These are phyloP conservation scores for Morone saxatilis DNA, from an alignment of 2,113 vertebrate species.

Conservation along the genomic window DNA sequence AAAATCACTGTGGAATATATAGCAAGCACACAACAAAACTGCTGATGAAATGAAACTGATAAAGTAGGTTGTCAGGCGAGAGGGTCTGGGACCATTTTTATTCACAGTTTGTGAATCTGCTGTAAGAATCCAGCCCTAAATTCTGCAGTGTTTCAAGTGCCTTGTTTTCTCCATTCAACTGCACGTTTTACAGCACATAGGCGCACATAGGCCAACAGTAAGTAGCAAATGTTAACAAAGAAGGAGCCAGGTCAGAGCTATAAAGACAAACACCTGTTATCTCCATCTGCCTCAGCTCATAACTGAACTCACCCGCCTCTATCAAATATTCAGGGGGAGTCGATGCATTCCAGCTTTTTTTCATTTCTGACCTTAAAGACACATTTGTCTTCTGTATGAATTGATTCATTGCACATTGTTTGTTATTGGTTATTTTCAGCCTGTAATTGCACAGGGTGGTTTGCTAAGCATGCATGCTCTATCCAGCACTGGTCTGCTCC, in stretches of 20 bases:
- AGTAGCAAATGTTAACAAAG: slow-evolving; percentile 2
- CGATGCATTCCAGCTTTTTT: neutral
- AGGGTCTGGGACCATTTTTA: neutral
- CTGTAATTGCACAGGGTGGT: slow-evolving; percentile 31
- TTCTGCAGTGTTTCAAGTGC: neutral
- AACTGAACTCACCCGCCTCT: slow-evolving; percentile 14
- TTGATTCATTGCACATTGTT: slow-evolving; percentile 25
- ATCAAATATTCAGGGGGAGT: slow-evolving; percentile 31
- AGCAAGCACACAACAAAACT: too few species aligned
- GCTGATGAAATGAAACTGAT: too few species aligned
- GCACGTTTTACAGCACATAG: neutral
- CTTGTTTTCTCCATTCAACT: neutral
- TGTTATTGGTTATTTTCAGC: neutral
- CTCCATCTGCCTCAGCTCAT: slow-evolving; percentile 17
- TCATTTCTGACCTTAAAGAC: neutral
- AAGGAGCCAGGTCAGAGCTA: slow-evolving; percentile 9
- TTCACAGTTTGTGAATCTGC: neutral
- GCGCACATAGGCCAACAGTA: neutral
- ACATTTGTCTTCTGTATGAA: slow-evolving; percentile 20
- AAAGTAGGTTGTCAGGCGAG: too few species aligned
- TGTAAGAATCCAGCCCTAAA: neutral
- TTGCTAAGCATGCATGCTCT: neutral
- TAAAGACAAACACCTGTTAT: slow-evolving; percentile 53
- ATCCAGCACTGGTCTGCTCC: neutral
- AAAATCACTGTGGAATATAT: too few species aligned